Conservation (phyloP, 2,888 invertebrate species). For the Byasa hedistus region DNA sequence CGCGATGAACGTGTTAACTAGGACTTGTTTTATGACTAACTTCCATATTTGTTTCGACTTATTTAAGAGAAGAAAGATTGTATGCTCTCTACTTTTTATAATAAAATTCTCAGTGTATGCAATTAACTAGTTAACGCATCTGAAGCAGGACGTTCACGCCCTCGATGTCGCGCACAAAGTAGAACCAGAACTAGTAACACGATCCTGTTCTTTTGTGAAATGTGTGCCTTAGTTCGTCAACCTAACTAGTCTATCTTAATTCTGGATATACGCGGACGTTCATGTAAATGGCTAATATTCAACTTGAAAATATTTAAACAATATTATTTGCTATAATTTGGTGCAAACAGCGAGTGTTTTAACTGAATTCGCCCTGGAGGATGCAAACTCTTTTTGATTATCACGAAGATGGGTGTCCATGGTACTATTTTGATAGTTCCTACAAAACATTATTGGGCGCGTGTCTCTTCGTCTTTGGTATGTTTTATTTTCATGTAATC, state of each 20-base stretch:
- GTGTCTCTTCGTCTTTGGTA: conserved; percentile 77
- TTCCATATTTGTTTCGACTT: too few species aligned
- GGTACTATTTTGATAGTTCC: conserved; percentile 78
- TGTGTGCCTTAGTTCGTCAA: conserved; percentile 61
- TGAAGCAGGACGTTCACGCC: conserved; percentile 52
- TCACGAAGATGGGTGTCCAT: conserved; percentile 73
- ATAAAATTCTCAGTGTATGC: conserved; percentile 8
- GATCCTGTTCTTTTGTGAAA: conserved; percentile 60
- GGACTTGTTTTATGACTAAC: too few species aligned
- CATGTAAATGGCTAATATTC: conserved; percentile 41
- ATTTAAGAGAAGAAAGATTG: background rate
- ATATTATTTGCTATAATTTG: conserved; percentile 42
- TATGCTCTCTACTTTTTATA: background rate
- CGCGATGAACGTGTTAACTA: too few species aligned
- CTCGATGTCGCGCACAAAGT: conserved; percentile 63
- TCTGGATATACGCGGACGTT: conserved; percentile 67
- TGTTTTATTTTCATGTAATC: conserved; percentile 40
- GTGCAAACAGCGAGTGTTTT: conserved; percentile 51
- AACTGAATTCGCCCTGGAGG: conserved; percentile 38
- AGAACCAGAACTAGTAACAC: conserved; percentile 52
- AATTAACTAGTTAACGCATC: conserved; percentile 31
- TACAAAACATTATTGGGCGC: conserved; percentile 76
- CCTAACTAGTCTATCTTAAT: conserved; percentile 69
- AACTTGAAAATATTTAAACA: conserved; percentile 32
- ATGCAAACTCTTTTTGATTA: conserved; percentile 64